Evolutionary conservation across 1,140 invertebrate species (phyloP), one percentile per base, ranked within the genome.

Genomic region (Zeugodacus cucurbitae): DNA sequence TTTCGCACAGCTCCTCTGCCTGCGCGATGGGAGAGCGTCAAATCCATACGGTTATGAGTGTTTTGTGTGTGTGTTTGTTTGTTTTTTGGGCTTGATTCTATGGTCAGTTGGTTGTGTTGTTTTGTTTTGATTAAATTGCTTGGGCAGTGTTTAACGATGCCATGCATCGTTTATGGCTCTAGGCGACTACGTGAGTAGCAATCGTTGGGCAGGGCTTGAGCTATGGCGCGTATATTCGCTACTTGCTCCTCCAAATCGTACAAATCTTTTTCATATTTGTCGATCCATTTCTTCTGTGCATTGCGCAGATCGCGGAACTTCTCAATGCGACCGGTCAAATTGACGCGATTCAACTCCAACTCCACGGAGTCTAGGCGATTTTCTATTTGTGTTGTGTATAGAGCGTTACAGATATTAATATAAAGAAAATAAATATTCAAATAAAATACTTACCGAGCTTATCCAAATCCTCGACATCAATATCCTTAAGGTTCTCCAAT

Each of bases 211-310:
- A 99, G 94, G 57, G 97, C 95, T 88, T 96, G 95, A 32, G 96
- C 95, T 89, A 99, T 99, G 34, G 96, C 95, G 90, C 96, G 95
- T 74, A 99, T 96, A 94, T 98, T 99, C 4, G 96, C 95, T 2
- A 99, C 98, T 92, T 99, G 98, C 11, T 93, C 94, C 87, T 95
- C 93, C 14, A 99, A 94, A 89, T 95, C 94, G 26, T 94, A 95
- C 32, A 98, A 95, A 92, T 99, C 97, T 8, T 96, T 95, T 92
- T 96, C 95, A 90, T 98, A 98, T 90, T 96, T 95, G 88, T 97
- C 96, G 70, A 98, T 96, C 94, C 96, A 96, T 89, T 96, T 95
- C 54, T 95, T 96, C 93, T 98, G 97, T 37, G 95, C 94, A 90
- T 96, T 96, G 89, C 96, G 96, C 48, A 96, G 95, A 54, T 96